Base-by-base conservation (phyloP, 2,888 invertebrate genomes). In the Pyrgus malvae region DNA sequence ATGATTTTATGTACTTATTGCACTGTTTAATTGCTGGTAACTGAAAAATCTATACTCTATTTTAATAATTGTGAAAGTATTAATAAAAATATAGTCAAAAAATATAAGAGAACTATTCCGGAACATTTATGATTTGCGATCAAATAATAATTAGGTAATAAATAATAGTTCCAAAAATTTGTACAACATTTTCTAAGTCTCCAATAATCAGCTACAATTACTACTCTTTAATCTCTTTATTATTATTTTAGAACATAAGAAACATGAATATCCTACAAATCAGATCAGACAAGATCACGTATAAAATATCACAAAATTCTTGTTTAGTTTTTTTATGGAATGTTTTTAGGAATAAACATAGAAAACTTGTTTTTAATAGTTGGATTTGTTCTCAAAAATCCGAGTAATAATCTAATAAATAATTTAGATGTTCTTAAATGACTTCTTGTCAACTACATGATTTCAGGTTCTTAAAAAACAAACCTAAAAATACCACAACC, bases 401-500 rank as follows among this genome's bases (percentile, higher is more conserved):
- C 23, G 23, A 23, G 23, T 23, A 23, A 23, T 6, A 23, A n/a
- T n/a, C n/a, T n/a, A n/a, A n/a, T n/a, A n/a, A n/a, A n/a, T n/a
- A 35, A 16, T 7, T 8, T 27, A 11, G 8, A 35, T n/a, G 19
- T 38, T 1, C 11, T 21, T 19, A 16, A 38, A 9, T 27, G 40
- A 27, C 14, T 37, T 29, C 45, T 51, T 29, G 29, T 53, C 37
- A 11, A 31, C 31, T 31, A 46, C 27, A 29, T 19, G 60, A 67
- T 68, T 51, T 45, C 7, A 65, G 67, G 65, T 66, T 65, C 60
- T 58, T 57, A 60, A 62, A 61, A 64, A 55, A 51, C 5, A 53
- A 37, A 14, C 25, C 44, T 44, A 62, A 55, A 62, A 55, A 55
- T 59, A 60, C 65, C 21, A 59, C 55, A 61, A 58, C 54, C 55